These are phyloP conservation scores for Euclidia mi DNA, from an alignment of 2,888 invertebrate genomes.

Conservation along the genomic window DNA sequence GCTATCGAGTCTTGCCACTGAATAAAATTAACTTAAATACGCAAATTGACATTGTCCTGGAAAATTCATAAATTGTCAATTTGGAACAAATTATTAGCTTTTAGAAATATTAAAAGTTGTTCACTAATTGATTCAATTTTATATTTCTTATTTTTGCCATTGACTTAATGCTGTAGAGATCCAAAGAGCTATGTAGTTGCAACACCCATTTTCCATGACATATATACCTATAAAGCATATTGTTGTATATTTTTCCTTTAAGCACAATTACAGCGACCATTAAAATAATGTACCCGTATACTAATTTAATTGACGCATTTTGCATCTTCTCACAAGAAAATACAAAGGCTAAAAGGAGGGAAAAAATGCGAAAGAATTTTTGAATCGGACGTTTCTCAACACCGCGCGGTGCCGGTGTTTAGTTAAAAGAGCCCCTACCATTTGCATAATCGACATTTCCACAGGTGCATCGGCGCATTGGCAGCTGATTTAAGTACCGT, in stretches of 20 bases:
- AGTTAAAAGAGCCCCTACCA: conserved; percentile 77
- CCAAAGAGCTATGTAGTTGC: no score
- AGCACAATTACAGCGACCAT: not conserved
- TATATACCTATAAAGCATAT: no score
- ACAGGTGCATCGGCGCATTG: conserved; percentile 83
- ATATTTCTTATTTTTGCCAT: no score
- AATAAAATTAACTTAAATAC: conserved; percentile 38
- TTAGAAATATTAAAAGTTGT: no score
- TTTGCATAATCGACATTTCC: conserved; percentile 89
- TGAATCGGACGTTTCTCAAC: conserved; percentile 65
- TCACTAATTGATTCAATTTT: no score
- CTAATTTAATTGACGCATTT: conserved; percentile 43
- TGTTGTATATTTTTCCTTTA: not conserved
- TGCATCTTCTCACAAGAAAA: conserved; percentile 4
- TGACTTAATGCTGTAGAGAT: no score
- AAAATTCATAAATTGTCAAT: no score
- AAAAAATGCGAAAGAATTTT: conserved; percentile 60
- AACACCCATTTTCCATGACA: no score
- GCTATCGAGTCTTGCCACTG: conserved; percentile 26
- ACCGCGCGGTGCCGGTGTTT: conserved; percentile 78
- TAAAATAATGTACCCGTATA: conserved; percentile 8
- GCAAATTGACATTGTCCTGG: conserved; percentile 36
- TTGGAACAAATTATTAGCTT: no score
- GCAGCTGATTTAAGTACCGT: conserved; percentile 86
- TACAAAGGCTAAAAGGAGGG: conserved; percentile 19